Percentiles rank a stretch among this genome's conserved stretches.
phyloP scores from a whole-genome alignment of 1,140 invertebrate genomes.

The Sitodiplosis mosellana region DNA sequence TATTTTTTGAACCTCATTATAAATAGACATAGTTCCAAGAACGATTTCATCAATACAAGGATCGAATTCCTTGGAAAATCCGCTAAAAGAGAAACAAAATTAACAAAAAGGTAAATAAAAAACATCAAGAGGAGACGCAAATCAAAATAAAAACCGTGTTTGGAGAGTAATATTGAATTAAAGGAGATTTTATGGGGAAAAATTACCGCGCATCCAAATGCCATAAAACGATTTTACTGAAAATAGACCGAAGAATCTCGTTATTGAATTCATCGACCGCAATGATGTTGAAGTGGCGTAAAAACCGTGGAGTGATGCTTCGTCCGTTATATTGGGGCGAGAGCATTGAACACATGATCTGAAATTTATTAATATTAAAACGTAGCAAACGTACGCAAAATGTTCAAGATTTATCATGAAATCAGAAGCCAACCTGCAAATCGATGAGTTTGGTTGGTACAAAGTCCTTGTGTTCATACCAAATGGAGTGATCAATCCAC shows the following conservation, averaged over 20 bases:
- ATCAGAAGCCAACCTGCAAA: slow-evolving; percentile 67
- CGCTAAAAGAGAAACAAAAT: slow-evolving; percentile 32
- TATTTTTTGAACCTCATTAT: slow-evolving; percentile 64
- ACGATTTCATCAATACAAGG: slow-evolving; percentile 82
- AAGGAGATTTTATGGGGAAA: not conserved
- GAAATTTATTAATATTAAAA: not conserved
- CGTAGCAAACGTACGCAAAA: not conserved
- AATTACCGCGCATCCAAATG: slow-evolving; percentile 70
- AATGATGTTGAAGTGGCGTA: slow-evolving; percentile 76
- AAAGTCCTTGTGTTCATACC: slow-evolving; percentile 84
- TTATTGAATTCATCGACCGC: slow-evolving; percentile 84
- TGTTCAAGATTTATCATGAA: slow-evolving; percentile 4
- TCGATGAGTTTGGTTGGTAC: slow-evolving; percentile 72
- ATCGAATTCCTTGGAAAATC: slow-evolving; percentile 91
- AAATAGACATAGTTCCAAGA: slow-evolving; percentile 65
- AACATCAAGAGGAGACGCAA: no score
- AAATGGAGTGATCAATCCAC: slow-evolving; percentile 75
- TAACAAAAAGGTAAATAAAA: not conserved
- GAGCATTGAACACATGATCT: slow-evolving; percentile 76
- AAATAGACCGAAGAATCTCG: slow-evolving; percentile 67
- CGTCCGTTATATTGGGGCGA: slow-evolving; percentile 51
- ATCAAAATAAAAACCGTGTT: no score
- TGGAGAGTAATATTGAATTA: not conserved
- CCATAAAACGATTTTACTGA: slow-evolving; percentile 83
- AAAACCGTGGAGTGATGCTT: slow-evolving; percentile 71